Evolutionary conservation across 2,888 invertebrate species (phyloP).

Genomic region (Lasioglossum vierecki): DNA sequence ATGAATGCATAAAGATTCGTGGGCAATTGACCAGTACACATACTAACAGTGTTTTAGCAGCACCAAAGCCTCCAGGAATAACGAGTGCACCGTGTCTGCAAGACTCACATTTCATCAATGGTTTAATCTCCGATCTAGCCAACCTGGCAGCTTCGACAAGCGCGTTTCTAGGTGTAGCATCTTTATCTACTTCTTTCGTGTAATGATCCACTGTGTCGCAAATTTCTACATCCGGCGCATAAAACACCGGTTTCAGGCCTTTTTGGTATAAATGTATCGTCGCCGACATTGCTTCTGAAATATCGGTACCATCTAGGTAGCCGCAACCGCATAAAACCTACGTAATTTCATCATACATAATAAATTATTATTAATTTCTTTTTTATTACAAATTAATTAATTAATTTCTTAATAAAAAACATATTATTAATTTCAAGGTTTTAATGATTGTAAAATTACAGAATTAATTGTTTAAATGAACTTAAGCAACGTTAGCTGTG

Average conservation of each 20-base stretch:
- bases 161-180: conserved; percentile 82
- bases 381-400: too few species aligned
- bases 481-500: too few species aligned
- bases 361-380: neutral
- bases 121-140: conserved; percentile 83
- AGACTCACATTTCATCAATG: conserved; percentile 82
- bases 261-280: conserved; percentile 72
- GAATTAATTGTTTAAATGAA: neutral
- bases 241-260: conserved; percentile 71
- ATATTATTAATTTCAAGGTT: neutral
- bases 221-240: conserved; percentile 73
- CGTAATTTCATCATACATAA: neutral
- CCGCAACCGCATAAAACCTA: conserved; percentile 86
- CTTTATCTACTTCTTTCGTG: conserved; percentile 65
- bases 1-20: too few species aligned
- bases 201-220: conserved; percentile 71
- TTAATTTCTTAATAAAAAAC: too few species aligned
- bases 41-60: conserved; percentile 85
- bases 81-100: conserved; percentile 84
- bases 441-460: neutral
- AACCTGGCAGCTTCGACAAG: conserved; percentile 86
- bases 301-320: conserved; percentile 85
- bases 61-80: conserved; percentile 87
- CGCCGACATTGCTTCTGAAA: conserved; percentile 85
- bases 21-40: neutral